A percentile compares a stretch with the other conserved stretches of the same genome.
phyloP scores from a whole-genome alignment of 2,888 invertebrate genomes.

The Synergus umbraculus region DNA sequence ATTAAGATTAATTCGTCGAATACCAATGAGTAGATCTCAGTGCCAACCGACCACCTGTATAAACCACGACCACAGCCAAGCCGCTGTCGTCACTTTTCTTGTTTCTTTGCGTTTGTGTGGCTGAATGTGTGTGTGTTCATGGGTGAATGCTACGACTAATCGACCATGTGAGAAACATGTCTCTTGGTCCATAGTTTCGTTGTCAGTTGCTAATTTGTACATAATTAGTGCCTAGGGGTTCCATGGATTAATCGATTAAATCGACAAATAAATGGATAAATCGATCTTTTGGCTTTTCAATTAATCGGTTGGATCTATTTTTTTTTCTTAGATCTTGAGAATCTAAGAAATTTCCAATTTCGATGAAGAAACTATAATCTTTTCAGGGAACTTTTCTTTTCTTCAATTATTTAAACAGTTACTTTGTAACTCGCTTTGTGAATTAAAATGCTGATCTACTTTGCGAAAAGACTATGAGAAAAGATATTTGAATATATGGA shows the following conservation, averaged over 20 bases:
- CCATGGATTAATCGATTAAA: too few relatives aligned
- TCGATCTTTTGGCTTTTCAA: too few relatives aligned
- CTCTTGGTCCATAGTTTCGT: not conserved
- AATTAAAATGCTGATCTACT: constrained; percentile 23
- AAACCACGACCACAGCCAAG: constrained; percentile 52
- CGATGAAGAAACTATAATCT: not conserved
- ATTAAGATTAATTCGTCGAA: constrained; percentile 16
- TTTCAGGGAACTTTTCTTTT: not conserved
- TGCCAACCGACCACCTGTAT: constrained; percentile 62
- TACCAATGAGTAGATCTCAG: constrained; percentile 20
- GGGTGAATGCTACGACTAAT: not conserved
- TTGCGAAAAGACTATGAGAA: constrained; percentile 8
- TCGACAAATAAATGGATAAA: too few relatives aligned
- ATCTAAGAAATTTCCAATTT: not conserved
- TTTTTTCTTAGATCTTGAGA: too few relatives aligned
- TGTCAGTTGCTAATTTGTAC: not conserved
- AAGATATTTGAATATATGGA: constrained; percentile 24
- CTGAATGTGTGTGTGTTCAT: not conserved
- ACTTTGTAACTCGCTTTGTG: not conserved
- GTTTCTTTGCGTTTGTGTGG: not conserved
- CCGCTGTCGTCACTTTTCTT: constrained; percentile 47
- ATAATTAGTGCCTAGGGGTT: too few relatives aligned
- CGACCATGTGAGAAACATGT: not conserved
- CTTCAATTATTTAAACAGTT: constrained; percentile 7
- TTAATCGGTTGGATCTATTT: not conserved